Percentiles rank a stretch among this genome's conserved stretches.
Evolutionary conservation across 1,140 invertebrate genomes (phyloP).

Genomic region (Alviniconcha marisindica): DNA sequence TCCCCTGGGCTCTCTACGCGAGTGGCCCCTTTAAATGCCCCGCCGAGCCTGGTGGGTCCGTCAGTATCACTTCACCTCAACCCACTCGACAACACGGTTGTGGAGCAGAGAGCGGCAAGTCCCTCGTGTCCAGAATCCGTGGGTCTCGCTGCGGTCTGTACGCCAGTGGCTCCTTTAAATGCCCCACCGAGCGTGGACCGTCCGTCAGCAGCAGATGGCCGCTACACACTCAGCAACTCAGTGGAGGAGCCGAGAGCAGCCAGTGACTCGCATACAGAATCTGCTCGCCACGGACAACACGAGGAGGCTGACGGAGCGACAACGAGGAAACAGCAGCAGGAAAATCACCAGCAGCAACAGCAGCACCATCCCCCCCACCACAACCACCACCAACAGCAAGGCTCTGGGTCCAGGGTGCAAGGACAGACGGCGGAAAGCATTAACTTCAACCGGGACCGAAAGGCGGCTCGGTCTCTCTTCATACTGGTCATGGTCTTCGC

Average conservation of each 20-base stretch:
- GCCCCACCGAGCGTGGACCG: no score
- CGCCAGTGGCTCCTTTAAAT: no score
- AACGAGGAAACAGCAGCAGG: neutral
- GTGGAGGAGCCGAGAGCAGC: no score
- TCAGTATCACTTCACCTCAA: neutral
- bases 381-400: neutral
- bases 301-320: neutral
- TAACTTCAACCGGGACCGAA: constrained; percentile 29
- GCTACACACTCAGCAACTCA: no score
- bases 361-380: neutral
- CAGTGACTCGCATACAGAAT: no score
- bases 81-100: neutral
- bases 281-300: no score
- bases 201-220: no score
- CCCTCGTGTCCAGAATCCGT: no score
- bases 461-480: constrained; percentile 48
- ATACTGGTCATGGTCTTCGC: constrained; percentile 50
- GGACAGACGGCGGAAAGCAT: neutral
- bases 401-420: neutral
- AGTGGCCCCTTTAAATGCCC: neutral
- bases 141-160: no score
- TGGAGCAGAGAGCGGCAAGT: no score
- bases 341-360: neutral
- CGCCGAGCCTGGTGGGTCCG: neutral
- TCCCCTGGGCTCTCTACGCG: no score